phyloP scores from a whole-genome alignment of 1,140 invertebrate species.

The Carposina sasakii region DNA sequence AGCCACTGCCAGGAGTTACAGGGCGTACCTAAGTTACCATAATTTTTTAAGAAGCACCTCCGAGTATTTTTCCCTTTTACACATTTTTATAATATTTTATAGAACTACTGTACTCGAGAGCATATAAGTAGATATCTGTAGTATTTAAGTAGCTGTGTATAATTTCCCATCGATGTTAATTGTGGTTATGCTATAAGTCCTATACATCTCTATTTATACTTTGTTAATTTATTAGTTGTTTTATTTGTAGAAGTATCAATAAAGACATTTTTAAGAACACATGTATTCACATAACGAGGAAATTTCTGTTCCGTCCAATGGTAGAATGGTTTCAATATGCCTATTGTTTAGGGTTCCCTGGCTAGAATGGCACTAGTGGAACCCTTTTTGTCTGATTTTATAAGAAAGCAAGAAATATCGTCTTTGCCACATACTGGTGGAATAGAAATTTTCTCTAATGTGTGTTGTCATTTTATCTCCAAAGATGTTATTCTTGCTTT shows the following conservation, averaged over 20 bases:
- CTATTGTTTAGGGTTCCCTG: constrained; percentile 28
- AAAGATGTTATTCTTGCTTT: constrained; percentile 63
- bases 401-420: constrained; percentile 66
- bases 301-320: constrained; percentile 66
- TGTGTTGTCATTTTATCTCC: constrained; percentile 52
- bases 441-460: constrained; percentile 72
- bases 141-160: neutral
- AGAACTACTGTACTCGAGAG: no score
- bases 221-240: neutral
- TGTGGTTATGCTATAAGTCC: constrained; percentile 8
- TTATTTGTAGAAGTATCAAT: constrained; percentile 9
- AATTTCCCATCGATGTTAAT: constrained; percentile 20
- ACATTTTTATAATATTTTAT: constrained; percentile 17
- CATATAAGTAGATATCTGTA: no score
- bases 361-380: no score
- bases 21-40: no score
- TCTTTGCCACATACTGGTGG: constrained; percentile 42
- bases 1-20: no score
- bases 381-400: constrained; percentile 19
- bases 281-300: constrained; percentile 52
- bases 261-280: constrained; percentile 7
- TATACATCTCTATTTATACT: no score
- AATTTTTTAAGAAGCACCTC: no score
- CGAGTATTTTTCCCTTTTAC: no score
- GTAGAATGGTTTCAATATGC: constrained; percentile 50